These are phyloP conservation scores for Epinotia demarniana DNA, from an alignment of 2,888 invertebrate species.

Conservation along the genomic window DNA sequence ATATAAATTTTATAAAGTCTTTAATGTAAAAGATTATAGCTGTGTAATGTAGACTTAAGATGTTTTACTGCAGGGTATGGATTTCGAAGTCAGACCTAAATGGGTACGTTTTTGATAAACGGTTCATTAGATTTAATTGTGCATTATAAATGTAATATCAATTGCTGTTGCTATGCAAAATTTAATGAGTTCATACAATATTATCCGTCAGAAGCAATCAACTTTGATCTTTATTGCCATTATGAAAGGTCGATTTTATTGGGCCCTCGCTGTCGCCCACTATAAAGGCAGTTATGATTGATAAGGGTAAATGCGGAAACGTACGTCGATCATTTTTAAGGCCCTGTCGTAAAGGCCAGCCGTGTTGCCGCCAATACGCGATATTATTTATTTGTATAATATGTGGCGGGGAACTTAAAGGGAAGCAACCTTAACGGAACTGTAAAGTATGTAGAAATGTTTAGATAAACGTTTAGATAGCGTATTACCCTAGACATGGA, in stretches of 20 bases:
- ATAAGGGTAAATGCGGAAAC: conserved; percentile 42
- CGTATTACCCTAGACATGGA: too few relatives aligned
- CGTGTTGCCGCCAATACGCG: conserved; percentile 19
- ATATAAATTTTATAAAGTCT: background rate
- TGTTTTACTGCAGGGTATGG: too few relatives aligned
- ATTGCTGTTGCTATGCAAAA: conserved; percentile 15
- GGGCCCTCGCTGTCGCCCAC: conserved; percentile 27
- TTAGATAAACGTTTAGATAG: too few relatives aligned
- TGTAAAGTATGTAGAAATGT: too few relatives aligned
- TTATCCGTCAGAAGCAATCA: conserved; percentile 1
- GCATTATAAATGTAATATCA: conserved; percentile 8
- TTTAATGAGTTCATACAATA: conserved; percentile 24
- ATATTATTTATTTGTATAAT: conserved; percentile 19
- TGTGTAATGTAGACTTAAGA: too few relatives aligned
- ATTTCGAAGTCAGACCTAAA: background rate
- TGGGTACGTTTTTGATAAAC: background rate
- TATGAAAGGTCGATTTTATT: conserved; percentile 28
- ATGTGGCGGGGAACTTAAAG: background rate
- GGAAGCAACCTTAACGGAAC: background rate
- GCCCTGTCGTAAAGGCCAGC: conserved; percentile 36
- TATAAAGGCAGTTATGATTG: conserved; percentile 44
- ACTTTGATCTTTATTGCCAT: conserved; percentile 32
- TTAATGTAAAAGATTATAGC: too few relatives aligned
- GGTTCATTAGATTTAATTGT: background rate
- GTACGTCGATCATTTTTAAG: conserved; percentile 44